Evolutionary conservation across 2,113 vertebrate species (phyloP), one percentile per base, ranked within the genome.

Genomic region (Xenopus laevis): DNA sequence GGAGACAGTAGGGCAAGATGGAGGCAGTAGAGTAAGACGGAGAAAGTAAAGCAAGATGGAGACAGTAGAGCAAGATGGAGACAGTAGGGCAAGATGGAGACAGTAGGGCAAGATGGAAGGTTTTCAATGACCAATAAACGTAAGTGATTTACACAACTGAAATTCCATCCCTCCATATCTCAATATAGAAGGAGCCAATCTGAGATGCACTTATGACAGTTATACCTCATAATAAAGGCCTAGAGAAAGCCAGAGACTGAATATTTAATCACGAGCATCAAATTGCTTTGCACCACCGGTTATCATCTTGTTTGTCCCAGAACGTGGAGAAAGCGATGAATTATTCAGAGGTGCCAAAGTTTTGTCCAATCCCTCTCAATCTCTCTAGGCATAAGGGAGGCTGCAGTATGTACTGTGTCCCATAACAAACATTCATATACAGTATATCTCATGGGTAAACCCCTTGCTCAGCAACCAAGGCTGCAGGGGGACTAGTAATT

Each of bases 91-190:
- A 40, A 40, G 33, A 40, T 9, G 8, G 6, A 40, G 8, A 40
- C 5, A 9, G 8, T 27, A 40, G 33, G 33, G 33, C 33, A 40
- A 40, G 33, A 40, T 65, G 61, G 15, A 18, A 18, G 45, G 47
- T 10, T 20, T 11, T 4, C 30, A 12, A 68, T 61, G 20, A 50
- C 72, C 72, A 52, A 74, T 74, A 68, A 74, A 59, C 61, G 58
- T 68, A 68, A 74, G 65, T 68, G 72, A 55, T 68, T 74, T 67
- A 68, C 72, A 74, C 50, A 27, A 52, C 21, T 74, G 73, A 76
- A 68, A 76, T 55, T 45, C 7, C 13, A 76, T 59, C 73, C 58
- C 7, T 45, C 60, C 13, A 40, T 63, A 27, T 62, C 40, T 21
- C n/a, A 40, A 16, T 68, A 68, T 52, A 30, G 65, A 53, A 27